Evolutionary conservation across 2,888 invertebrate genomes (phyloP).

Genomic region (Allolobophora icterica): DNA sequence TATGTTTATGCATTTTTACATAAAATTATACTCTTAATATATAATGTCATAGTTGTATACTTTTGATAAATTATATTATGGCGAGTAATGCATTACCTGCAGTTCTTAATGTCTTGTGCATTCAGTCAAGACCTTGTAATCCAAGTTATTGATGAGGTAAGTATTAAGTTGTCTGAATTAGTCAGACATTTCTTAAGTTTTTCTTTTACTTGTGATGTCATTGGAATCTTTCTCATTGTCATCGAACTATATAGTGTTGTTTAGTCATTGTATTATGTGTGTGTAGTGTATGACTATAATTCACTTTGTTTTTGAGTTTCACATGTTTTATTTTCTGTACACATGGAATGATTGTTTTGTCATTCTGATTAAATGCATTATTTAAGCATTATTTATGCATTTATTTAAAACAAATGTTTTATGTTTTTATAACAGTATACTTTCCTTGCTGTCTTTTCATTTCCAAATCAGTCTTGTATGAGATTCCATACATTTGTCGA

Average conservation of each 20-base stretch:
- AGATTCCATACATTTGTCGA: not conserved
- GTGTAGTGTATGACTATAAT: not conserved
- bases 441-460: not conserved
- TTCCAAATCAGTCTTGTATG: not conserved
- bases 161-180: not conserved
- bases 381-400: no score
- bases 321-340: not conserved
- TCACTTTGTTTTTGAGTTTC: not conserved
- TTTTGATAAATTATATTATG: not conserved
- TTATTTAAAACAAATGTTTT: not conserved
- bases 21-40: not conserved
- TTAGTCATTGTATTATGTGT: slow-evolving; percentile 8
- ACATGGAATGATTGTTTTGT: not conserved
- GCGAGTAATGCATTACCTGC: not conserved
- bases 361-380: not conserved
- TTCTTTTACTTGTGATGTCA: not conserved
- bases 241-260: not conserved
- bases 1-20: not conserved
- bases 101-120: not conserved
- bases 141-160: slow-evolving; percentile 25
- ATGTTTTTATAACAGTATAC: not conserved
- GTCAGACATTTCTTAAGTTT: not conserved
- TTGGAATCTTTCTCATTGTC: not conserved
- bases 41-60: not conserved
- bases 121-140: slow-evolving; percentile 15